These are phyloP conservation scores for Mola mola DNA, from an alignment of 2,113 vertebrate genomes.

Conservation along the genomic window DNA sequence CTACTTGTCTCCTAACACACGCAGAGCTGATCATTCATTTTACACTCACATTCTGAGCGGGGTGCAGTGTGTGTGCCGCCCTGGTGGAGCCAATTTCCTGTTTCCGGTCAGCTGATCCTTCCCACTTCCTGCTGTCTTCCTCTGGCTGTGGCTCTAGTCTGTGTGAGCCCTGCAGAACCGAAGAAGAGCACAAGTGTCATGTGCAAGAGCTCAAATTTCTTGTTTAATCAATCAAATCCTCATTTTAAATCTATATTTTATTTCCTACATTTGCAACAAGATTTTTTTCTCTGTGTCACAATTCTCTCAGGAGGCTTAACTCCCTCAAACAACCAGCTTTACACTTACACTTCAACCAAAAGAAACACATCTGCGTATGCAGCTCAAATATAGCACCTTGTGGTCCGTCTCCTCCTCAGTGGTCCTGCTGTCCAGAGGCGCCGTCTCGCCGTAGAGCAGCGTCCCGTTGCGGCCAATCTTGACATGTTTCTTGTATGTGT, in stretches of 20 bases:
- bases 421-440: constrained; percentile 77
- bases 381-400: too few species aligned
- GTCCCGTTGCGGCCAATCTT: constrained; percentile 93
- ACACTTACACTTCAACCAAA: too few species aligned
- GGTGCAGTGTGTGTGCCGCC: constrained; percentile 79
- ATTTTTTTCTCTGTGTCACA: too few species aligned
- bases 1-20: background rate
- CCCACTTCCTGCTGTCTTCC: constrained; percentile 82
- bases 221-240: too few species aligned
- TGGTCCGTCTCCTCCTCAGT: constrained; percentile 88
- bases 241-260: too few species aligned
- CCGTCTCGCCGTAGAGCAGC: constrained; percentile 90
- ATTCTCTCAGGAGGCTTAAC: too few species aligned
- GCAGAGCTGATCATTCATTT: background rate
- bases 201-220: too few species aligned
- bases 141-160: constrained; percentile 76
- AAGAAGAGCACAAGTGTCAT: background rate
- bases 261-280: too few species aligned
- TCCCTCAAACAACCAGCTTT: too few species aligned
- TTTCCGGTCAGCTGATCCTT: constrained; percentile 84
- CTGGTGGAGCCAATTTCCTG: constrained; percentile 66
- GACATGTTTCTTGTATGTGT: constrained; percentile 96
- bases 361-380: too few species aligned
- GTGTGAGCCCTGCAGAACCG: constrained; percentile 69
- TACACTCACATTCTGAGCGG: constrained; percentile 85